phyloP scores from a whole-genome alignment of 2,888 invertebrate species.

The Tromatobia lineatoria region DNA sequence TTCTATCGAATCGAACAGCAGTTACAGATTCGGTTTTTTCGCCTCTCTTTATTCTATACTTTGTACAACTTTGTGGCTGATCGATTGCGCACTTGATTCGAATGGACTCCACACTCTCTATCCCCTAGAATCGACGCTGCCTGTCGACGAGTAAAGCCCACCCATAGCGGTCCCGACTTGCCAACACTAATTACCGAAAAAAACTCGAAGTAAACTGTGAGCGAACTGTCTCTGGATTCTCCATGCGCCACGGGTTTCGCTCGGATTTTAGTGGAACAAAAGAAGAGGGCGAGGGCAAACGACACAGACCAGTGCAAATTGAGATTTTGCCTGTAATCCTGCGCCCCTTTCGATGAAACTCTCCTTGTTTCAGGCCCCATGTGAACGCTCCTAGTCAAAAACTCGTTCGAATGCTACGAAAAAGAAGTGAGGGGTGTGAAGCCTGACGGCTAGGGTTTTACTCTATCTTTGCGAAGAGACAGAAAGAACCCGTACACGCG shows the following conservation, averaged over 20 bases:
- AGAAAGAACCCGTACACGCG: slow-evolving; percentile 55
- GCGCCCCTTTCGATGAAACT: slow-evolving; percentile 22
- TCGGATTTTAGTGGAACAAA: slow-evolving; percentile 31
- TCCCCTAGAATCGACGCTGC: slow-evolving; percentile 4
- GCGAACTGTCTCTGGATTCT: slow-evolving; percentile 12
- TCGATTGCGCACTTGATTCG: slow-evolving; percentile 39
- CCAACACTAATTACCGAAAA: slow-evolving; percentile 27
- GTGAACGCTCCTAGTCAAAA: slow-evolving; percentile 54
- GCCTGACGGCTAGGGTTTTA: slow-evolving; percentile 13
- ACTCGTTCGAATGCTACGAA: slow-evolving; percentile 40
- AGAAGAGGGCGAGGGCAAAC: slow-evolving; percentile 26
- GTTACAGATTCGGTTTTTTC: not conserved
- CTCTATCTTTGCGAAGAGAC: slow-evolving; percentile 11
- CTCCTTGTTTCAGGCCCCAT: not conserved
- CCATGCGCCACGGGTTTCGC: slow-evolving; percentile 13
- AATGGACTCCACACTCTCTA: slow-evolving; percentile 14
- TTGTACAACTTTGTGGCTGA: slow-evolving; percentile 20
- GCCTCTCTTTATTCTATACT: not conserved
- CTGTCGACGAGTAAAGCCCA: slow-evolving; percentile 9
- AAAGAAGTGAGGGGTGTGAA: slow-evolving; percentile 25
- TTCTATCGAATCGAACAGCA: not conserved
- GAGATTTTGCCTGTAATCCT: slow-evolving; percentile 45
- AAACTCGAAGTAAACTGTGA: slow-evolving; percentile 29
- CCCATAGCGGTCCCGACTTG: not conserved
- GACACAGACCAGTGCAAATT: slow-evolving; percentile 39